These are phyloP conservation scores for Cygnus buccinator DNA, from an alignment of 2,113 vertebrate species.

Conservation along the genomic window DNA sequence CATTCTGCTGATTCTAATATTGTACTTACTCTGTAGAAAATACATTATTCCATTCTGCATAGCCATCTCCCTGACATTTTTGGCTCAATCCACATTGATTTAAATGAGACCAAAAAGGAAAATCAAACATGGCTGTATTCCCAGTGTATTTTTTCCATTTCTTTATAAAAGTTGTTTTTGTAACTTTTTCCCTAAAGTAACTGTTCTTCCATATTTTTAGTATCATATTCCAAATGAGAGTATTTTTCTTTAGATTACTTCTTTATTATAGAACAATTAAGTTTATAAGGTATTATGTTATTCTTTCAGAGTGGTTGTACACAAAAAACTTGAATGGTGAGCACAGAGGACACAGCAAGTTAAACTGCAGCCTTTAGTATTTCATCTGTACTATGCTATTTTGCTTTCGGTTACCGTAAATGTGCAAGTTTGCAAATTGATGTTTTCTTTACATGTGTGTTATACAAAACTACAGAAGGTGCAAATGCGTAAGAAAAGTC, in stretches of 20 bases:
- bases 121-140: background rate
- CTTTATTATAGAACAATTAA: background rate
- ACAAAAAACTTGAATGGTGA: background rate
- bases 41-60: background rate
- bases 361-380: background rate
- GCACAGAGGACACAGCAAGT: background rate
- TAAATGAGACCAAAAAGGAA: background rate
- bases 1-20: background rate
- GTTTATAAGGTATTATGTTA: background rate
- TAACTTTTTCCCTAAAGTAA: background rate
- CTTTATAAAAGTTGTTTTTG: background rate
- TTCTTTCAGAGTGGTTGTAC: background rate
- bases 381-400: background rate
- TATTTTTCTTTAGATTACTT: background rate
- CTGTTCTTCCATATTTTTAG: background rate
- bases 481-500: background rate
- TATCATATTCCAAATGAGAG: background rate
- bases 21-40: background rate
- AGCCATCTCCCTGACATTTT: background rate
- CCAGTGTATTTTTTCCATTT: background rate
- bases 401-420: background rate
- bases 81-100: background rate
- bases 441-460: background rate
- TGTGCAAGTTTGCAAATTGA: background rate
- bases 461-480: background rate